Conservation (phyloP, 2,888 invertebrate genomes). For the Plagodis pulveraria region DNA sequence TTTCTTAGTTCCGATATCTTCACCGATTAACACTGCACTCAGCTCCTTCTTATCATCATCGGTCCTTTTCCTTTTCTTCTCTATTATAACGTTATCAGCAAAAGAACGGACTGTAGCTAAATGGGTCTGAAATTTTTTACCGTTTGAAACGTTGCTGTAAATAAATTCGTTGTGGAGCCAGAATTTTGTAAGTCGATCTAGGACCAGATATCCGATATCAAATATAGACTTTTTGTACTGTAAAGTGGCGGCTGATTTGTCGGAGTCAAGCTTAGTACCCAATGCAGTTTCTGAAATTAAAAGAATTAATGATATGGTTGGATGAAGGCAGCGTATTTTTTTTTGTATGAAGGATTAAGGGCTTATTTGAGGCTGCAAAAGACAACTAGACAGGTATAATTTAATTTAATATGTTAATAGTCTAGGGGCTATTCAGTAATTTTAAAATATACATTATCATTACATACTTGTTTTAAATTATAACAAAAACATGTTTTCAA, state of each 20-base stretch:
- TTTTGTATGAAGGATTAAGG: no score
- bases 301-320: no score
- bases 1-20: conserved; percentile 57
- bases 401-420: no score
- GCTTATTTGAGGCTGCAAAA: no score
- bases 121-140: conserved; percentile 72
- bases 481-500: no score
- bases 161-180: conserved; percentile 84
- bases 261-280: conserved; percentile 82
- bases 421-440: no score
- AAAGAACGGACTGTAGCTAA: conserved; percentile 79
- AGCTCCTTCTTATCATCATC: conserved; percentile 23
- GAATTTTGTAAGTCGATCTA: conserved; percentile 65
- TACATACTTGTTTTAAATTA: no score
- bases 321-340: no score
- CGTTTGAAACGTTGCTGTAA: conserved; percentile 71
- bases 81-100: conserved; percentile 81
- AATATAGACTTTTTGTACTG: conserved; percentile 81
- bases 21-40: conserved; percentile 10
- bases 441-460: no score
- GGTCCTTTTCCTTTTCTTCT: conserved; percentile 57
- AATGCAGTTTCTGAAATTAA: conserved; percentile 82
- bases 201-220: conserved; percentile 53
- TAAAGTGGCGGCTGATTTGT: conserved; percentile 59
- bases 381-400: no score